Conservation (phyloP, 2,797 vertebrate species). For the Catharus ustulatus region DNA sequence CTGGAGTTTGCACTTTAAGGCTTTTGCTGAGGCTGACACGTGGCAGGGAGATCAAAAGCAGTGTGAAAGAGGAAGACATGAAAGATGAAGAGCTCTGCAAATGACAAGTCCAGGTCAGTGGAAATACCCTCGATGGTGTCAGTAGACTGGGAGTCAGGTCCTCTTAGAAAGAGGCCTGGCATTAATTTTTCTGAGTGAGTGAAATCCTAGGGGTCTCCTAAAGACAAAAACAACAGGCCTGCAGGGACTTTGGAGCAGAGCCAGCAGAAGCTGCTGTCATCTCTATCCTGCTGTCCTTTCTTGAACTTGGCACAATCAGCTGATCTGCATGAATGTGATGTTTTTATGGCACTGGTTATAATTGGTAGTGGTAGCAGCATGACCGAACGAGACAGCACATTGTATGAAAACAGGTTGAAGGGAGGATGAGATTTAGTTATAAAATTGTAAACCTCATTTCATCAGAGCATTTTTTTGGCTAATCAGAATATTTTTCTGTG, state of each 20-base stretch:
- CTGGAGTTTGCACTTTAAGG: not conserved
- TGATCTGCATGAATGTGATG: conserved; percentile 63
- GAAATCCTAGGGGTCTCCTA: conserved; percentile 31
- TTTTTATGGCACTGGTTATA: conserved; percentile 59
- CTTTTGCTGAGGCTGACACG: not conserved
- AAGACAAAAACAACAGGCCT: conserved; percentile 44
- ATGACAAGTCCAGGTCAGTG: not conserved
- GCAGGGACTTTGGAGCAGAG: conserved; percentile 32
- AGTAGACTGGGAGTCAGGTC: not conserved
- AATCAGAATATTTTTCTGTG: conserved; percentile 65
- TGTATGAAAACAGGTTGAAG: conserved; percentile 54
- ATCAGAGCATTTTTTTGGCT: conserved; percentile 26
- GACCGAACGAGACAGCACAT: not conserved
- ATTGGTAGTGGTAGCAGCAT: conserved; percentile 39
- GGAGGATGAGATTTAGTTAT: conserved; percentile 30
- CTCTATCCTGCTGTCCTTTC: conserved; percentile 63
- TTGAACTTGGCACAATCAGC: conserved; percentile 68
- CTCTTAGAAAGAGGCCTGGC: not conserved
- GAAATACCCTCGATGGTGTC: not conserved
- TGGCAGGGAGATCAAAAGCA: not conserved
- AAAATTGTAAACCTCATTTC: conserved; percentile 55
- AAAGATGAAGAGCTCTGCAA: not conserved
- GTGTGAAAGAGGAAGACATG: not conserved
- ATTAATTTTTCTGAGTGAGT: not conserved
- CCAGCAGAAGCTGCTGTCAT: conserved; percentile 58